phyloP scores from a whole-genome alignment of 2,888 invertebrate species.

The Hemaris fuciformis region DNA sequence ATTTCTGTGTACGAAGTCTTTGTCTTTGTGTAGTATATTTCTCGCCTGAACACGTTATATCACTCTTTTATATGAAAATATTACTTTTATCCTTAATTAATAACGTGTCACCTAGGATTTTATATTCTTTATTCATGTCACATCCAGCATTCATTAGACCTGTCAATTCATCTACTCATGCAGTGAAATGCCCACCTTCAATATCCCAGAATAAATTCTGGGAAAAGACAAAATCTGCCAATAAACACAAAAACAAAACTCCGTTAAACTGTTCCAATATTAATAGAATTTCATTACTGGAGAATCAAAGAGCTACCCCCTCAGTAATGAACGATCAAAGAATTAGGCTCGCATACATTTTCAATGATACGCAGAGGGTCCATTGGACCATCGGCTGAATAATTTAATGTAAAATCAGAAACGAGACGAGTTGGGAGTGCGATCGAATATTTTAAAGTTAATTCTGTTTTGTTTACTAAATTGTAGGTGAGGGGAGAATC shows the following conservation, averaged over 20 bases:
- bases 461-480: neutral
- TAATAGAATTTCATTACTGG: constrained; percentile 5
- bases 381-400: neutral
- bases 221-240: neutral
- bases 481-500: neutral
- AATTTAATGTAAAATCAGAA: constrained; percentile 4
- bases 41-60: too few relatives aligned
- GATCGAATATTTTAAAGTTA: constrained; percentile 6
- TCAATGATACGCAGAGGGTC: constrained; percentile 1
- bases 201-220: neutral
- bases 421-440: neutral
- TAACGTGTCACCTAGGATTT: too few relatives aligned
- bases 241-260: neutral
- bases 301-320: constrained; percentile 1
- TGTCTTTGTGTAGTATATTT: too few relatives aligned
- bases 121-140: too few relatives aligned
- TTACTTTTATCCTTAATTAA: too few relatives aligned
- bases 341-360: neutral
- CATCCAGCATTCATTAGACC: too few relatives aligned
- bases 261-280: constrained; percentile 2
- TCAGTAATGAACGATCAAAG: constrained; percentile 13
- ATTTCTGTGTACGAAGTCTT: too few relatives aligned
- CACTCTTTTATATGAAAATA: too few relatives aligned
- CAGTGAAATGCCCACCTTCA: neutral
- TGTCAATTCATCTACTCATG: too few relatives aligned